Conservation (phyloP, 1,140 invertebrate genomes). For the Hyposmocoma kahamanoa region DNA sequence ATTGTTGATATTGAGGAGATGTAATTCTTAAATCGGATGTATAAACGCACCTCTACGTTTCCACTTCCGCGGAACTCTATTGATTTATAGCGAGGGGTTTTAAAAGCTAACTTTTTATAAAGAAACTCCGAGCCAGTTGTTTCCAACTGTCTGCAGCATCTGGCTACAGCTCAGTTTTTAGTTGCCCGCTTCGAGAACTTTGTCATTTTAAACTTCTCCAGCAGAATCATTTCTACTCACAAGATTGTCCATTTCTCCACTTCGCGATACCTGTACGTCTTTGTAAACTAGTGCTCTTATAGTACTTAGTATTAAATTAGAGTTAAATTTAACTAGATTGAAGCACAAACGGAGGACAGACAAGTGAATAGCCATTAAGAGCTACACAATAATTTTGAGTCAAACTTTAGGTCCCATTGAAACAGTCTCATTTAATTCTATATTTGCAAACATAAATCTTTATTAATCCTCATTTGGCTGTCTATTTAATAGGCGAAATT, state of each 20-base stretch:
- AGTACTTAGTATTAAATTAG: no score
- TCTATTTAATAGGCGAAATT: conserved; percentile 44
- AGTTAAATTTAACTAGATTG: conserved; percentile 19
- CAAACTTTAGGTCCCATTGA: no score
- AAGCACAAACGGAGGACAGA: conserved; percentile 29
- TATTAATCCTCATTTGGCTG: conserved; percentile 55
- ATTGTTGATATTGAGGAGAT: no score
- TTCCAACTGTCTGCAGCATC: conserved; percentile 65
- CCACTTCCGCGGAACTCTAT: conserved; percentile 56
- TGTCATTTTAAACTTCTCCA: conserved; percentile 48
- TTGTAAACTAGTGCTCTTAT: no score
- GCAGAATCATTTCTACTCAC: conserved; percentile 27
- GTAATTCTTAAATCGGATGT: no score
- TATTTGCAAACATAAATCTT: conserved; percentile 44
- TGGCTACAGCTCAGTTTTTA: conserved; percentile 58
- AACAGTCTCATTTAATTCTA: no score
- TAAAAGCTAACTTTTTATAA: conserved; percentile 66
- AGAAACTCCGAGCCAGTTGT: conserved; percentile 53
- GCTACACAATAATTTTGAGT: background rate
- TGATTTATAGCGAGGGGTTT: conserved; percentile 60
- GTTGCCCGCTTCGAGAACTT: conserved; percentile 49
- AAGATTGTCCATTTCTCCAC: background rate
- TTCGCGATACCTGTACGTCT: background rate
- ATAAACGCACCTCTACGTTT: conserved; percentile 30
- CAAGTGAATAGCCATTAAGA: conserved; percentile 30